Evolutionary conservation across 2,113 vertebrate genomes (phyloP).

Genomic region (Eleginops maclovinus): DNA sequence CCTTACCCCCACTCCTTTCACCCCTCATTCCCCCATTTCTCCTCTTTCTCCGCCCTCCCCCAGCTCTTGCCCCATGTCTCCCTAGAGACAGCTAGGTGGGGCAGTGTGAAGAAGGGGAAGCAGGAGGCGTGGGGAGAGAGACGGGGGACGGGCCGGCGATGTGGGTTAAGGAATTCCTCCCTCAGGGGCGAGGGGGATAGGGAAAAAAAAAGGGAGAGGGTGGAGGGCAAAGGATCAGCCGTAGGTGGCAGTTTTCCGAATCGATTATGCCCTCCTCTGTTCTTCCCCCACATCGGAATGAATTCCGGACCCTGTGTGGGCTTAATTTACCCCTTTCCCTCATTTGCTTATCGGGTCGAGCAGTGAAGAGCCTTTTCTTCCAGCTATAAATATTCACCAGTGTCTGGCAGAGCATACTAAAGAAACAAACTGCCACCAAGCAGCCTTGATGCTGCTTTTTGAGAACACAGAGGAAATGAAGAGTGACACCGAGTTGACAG

Average conservation of each 20-base stretch:
- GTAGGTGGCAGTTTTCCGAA: conserved; percentile 74
- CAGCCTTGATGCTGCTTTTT: conserved; percentile 22
- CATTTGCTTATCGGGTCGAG: conserved; percentile 70
- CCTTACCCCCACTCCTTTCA: conserved; percentile 3
- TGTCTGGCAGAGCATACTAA: conserved; percentile 43
- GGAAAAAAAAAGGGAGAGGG: conserved; percentile 45
- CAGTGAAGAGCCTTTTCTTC: conserved; percentile 33
- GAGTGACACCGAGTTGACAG: conserved; percentile 10
- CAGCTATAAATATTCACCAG: conserved; percentile 65
- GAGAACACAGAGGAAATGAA: conserved; percentile 28
- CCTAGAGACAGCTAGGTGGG: conserved; percentile 72
- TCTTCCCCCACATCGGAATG: conserved; percentile 65
- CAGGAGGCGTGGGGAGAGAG: conserved; percentile 10
- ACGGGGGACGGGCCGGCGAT: neutral
- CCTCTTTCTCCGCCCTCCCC: conserved; percentile 6
- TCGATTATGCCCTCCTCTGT: conserved; percentile 66
- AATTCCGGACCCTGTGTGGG: conserved; percentile 75
- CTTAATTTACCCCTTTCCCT: conserved; percentile 71
- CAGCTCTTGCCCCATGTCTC: conserved; percentile 60
- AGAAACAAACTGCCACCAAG: conserved; percentile 38
- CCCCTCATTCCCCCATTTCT: conserved; percentile 1
- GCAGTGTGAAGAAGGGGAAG: conserved; percentile 54
- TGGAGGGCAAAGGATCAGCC: conserved; percentile 72
- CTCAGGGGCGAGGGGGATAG: conserved; percentile 47
- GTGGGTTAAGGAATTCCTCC: conserved; percentile 82